A percentile compares a stretch with the other conserved stretches of the same genome.
Conservation (phyloP, 2,888 invertebrate species). For the Sepiola atlantica region DNA sequence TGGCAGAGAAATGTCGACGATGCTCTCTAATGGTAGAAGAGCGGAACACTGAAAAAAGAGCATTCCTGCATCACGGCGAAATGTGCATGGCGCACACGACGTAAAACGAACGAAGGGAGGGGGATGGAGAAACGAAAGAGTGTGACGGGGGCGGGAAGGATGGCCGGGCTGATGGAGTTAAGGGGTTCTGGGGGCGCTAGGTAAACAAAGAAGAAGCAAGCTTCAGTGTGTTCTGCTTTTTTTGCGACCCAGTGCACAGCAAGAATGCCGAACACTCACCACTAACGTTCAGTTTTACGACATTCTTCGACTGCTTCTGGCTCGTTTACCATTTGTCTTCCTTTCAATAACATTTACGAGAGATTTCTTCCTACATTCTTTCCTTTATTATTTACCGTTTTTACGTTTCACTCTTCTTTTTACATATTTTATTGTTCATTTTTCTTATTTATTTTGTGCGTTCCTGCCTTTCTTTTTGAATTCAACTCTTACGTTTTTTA, state of each 20-base stretch:
- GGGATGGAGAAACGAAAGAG: not conserved
- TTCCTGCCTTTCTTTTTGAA: not conserved
- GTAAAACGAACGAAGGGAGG: not conserved
- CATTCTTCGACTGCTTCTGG: not conserved
- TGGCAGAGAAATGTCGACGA: not conserved
- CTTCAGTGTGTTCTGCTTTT: not conserved
- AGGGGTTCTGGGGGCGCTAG: too few species aligned
- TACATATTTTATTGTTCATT: not conserved
- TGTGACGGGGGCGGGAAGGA: not conserved
- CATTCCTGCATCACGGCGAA: not conserved
- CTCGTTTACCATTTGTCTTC: not conserved
- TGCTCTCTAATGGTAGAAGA: not conserved
- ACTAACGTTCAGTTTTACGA: not conserved
- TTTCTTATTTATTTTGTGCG: not conserved
- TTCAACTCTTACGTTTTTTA: not conserved
- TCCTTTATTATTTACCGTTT: too few species aligned
- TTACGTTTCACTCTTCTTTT: too few species aligned
- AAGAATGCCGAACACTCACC: slow-evolving; percentile 11
- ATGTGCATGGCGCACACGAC: not conserved
- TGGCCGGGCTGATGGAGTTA: not conserved
- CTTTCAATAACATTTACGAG: not conserved
- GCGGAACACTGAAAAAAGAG: not conserved
- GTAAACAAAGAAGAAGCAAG: not conserved
- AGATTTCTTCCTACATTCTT: not conserved
- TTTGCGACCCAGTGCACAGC: not conserved